A percentile compares a stretch with the other conserved stretches of the same genome.
Evolutionary conservation across 2,888 invertebrate genomes (phyloP).

Genomic region (Minunthozetes semirufus): DNA sequence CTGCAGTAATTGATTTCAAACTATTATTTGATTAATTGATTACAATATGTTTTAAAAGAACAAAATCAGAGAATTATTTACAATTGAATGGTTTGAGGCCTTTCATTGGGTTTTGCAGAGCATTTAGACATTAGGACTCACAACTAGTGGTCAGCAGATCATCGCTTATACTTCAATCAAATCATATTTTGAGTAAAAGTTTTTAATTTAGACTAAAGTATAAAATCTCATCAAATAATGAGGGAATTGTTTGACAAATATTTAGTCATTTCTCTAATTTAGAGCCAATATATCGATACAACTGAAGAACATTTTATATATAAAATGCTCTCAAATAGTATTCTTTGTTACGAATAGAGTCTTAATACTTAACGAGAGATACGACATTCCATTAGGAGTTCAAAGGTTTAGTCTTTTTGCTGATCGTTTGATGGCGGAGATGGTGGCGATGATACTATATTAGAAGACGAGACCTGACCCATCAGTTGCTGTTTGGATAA

Average conservation of each 20-base stretch:
- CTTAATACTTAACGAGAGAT: slow-evolving; percentile 6
- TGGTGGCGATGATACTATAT: not conserved
- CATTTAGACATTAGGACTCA: not conserved
- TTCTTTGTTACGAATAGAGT: not conserved
- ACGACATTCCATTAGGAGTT: not conserved
- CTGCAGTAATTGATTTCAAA: slow-evolving; percentile 5
- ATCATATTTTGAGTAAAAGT: not conserved
- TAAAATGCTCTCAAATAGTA: not conserved
- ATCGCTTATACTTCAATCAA: slow-evolving; percentile 16
- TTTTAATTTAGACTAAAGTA: not conserved
- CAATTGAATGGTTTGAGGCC: slow-evolving; percentile 9
- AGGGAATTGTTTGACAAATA: not conserved
- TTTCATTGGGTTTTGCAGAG: not conserved
- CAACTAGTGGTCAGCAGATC: slow-evolving; percentile 24
- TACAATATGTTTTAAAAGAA: slow-evolving; percentile 16
- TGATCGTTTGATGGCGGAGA: not conserved
- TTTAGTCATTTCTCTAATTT: slow-evolving; percentile 8
- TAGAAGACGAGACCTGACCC: not conserved
- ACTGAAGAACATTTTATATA: not conserved
- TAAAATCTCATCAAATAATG: not conserved
- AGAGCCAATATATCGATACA: not conserved
- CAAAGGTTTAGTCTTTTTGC: not conserved
- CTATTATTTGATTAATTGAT: slow-evolving; percentile 8
- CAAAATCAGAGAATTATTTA: slow-evolving; percentile 2
- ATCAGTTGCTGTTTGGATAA: slow-evolving; percentile 29